Percentiles rank a stretch among this genome's conserved stretches.
Evolutionary conservation across 1,140 invertebrate species (phyloP).

Genomic region (Glossosoma conforme): DNA sequence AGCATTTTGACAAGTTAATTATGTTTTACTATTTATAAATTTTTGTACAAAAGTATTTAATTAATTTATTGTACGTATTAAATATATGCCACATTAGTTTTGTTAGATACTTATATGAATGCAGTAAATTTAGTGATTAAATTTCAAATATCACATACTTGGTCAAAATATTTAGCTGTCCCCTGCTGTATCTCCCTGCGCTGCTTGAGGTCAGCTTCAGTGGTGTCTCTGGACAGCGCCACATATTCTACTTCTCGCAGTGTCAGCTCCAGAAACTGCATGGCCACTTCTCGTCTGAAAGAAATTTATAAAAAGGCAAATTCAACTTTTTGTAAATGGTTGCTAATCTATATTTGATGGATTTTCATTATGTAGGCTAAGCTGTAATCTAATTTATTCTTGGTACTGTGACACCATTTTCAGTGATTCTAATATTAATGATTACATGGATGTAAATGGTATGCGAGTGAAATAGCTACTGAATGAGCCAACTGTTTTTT

Average conservation of each 20-base stretch:
- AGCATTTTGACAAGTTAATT: background rate
- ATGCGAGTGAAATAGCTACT: no score
- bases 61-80: no score
- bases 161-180: conserved; percentile 89
- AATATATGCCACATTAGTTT: no score
- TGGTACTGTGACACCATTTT: no score
- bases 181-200: conserved; percentile 84
- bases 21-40: background rate
- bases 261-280: conserved; percentile 85
- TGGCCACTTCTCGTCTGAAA: conserved; percentile 63
- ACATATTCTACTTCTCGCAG: conserved; percentile 90
- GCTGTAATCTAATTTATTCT: no score
- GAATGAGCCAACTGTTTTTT: no score
- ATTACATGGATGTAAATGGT: no score
- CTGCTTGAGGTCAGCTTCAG: conserved; percentile 95
- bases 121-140: background rate
- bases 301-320: conserved; percentile 22
- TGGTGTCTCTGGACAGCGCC: conserved; percentile 89
- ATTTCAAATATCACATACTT: conserved; percentile 53
- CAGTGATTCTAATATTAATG: no score
- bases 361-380: no score
- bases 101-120: background rate
- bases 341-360: no score
- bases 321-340: no score
- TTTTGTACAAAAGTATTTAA: no score